These are phyloP conservation scores for Koerneria pararmatus DNA, from an alignment of 2,888 invertebrate species.

Conservation along the genomic window DNA sequence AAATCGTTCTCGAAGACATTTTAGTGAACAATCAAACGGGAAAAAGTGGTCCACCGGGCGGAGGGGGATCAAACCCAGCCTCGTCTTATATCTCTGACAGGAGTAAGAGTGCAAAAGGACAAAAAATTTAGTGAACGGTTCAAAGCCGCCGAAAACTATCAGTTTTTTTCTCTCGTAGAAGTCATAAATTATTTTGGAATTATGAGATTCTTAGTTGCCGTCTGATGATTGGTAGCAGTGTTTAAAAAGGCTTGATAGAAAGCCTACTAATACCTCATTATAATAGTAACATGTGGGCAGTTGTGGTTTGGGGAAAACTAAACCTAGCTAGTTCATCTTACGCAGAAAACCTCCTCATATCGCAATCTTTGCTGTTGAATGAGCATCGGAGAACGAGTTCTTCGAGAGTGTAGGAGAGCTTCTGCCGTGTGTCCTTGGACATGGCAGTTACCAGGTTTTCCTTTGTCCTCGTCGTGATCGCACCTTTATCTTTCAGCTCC, in stretches of 20 bases:
- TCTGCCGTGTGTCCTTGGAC: constrained; percentile 42
- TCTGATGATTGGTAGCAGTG: no score
- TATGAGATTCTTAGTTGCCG: no score
- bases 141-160: no score
- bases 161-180: neutral
- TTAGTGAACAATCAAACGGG: no score
- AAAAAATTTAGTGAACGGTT: constrained; percentile 15
- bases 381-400: constrained; percentile 59
- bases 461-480: constrained; percentile 58
- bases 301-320: no score
- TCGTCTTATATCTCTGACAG: neutral
- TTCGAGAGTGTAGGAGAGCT: constrained; percentile 51
- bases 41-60: no score
- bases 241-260: neutral
- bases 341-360: constrained; percentile 44
- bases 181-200: constrained; percentile 1
- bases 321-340: constrained; percentile 23
- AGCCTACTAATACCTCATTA: constrained; percentile 19
- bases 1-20: no score
- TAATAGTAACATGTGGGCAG: no score
- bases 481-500: constrained; percentile 54
- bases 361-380: constrained; percentile 58
- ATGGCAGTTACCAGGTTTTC: constrained; percentile 58
- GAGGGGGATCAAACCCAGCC: no score
- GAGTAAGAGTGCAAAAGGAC: constrained; percentile 4